A percentile compares a stretch with the other conserved stretches of the same genome.
phyloP scores from a whole-genome alignment of 2,113 vertebrate genomes.

The Egretta garzetta region DNA sequence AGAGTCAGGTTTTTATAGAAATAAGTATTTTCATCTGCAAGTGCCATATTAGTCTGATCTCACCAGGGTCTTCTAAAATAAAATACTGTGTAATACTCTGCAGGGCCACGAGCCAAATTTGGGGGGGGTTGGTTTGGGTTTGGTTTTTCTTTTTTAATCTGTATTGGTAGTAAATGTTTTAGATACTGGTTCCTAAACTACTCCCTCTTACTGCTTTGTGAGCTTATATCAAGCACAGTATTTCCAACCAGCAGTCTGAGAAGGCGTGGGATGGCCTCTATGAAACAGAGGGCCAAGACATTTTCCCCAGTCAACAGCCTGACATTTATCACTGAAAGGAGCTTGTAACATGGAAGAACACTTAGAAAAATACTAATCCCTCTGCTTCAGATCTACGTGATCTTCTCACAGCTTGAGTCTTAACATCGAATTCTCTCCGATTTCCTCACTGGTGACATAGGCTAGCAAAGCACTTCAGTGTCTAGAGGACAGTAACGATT shows the following conservation, averaged over 20 bases:
- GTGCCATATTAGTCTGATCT: not conserved
- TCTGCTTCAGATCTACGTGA: not conserved
- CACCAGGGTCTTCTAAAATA: not conserved
- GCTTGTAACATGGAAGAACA: not conserved
- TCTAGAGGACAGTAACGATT: not conserved
- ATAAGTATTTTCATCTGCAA: not conserved
- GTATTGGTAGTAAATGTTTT: not conserved
- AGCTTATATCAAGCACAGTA: not conserved
- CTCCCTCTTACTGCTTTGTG: not conserved
- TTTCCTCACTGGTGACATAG: not conserved
- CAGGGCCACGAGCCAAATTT: not conserved
- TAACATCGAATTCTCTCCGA: accelerated
- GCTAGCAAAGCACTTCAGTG: not conserved
- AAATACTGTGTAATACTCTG: not conserved
- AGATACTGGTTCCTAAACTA: not conserved
- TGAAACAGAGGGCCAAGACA: not conserved
- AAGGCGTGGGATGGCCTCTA: not conserved
- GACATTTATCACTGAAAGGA: not conserved
- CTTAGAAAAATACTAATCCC: not conserved
- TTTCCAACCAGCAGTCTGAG: not conserved
- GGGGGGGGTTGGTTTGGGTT: too few species aligned
- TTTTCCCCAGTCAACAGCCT: too few species aligned
- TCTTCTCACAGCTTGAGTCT: not conserved
- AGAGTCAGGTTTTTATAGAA: not conserved
- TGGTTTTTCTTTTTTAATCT: not conserved